These are phyloP conservation scores for Helicoverpa zea DNA, from an alignment of 1,140 invertebrate species.

Conservation along the genomic window DNA sequence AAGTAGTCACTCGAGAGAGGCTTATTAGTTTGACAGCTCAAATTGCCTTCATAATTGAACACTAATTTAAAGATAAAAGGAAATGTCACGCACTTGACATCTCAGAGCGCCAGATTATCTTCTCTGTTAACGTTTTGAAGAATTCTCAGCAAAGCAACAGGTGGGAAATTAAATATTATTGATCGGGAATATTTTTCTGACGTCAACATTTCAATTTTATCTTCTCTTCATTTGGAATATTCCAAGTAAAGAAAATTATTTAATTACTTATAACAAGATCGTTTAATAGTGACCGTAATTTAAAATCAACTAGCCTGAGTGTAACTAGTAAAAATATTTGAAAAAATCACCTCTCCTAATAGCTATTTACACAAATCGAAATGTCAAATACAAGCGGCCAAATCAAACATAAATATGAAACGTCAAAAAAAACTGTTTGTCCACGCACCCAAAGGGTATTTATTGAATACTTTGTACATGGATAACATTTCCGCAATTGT, in stretches of 20 bases:
- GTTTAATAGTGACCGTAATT: too few species aligned
- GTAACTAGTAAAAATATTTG: too few species aligned
- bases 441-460: not conserved
- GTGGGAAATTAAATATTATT: constrained; percentile 1
- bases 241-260: too few species aligned
- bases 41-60: constrained; percentile 12
- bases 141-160: not conserved
- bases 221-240: too few species aligned
- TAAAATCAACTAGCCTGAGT: too few species aligned
- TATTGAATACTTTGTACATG: constrained; percentile 1
- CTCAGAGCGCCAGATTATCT: not conserved
- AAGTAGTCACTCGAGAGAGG: not conserved
- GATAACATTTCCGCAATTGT: constrained; percentile 24
- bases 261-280: too few species aligned
- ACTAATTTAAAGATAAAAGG: constrained; percentile 17
- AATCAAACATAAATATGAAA: not conserved
- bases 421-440: not conserved
- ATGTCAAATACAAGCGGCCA: not conserved
- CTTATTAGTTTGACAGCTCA: not conserved
- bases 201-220: too few species aligned
- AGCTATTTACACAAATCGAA: too few species aligned
- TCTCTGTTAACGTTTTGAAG: not conserved
- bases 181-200: not conserved
- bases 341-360: not conserved
- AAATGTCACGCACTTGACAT: constrained; percentile 1